Percentiles rank a stretch among this genome's conserved stretches.
Conservation (phyloP, 2,113 vertebrate species). For the Passerina amoena region DNA sequence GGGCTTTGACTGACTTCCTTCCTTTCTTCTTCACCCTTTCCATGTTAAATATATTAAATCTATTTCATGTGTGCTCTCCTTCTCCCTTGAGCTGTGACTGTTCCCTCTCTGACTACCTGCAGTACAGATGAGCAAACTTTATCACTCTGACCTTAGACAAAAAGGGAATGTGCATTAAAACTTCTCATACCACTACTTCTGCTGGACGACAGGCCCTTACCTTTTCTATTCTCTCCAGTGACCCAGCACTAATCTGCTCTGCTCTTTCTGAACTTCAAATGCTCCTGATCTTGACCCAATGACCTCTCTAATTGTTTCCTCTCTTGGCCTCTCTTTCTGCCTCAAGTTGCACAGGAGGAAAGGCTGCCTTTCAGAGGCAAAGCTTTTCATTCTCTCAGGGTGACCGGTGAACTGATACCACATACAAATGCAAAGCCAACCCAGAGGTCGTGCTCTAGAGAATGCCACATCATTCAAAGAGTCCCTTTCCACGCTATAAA, state of each 20-base stretch:
- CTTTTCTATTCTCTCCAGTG: not conserved
- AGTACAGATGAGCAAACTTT: not conserved
- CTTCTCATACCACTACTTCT: not conserved
- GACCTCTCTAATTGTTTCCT: not conserved
- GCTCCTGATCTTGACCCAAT: constrained; percentile 36
- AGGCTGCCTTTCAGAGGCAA: not conserved
- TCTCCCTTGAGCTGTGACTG: not conserved
- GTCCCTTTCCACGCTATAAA: not conserved
- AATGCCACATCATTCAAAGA: not conserved
- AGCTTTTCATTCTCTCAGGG: not conserved
- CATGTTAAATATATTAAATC: not conserved
- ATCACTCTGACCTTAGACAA: not conserved
- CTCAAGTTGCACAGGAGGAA: not conserved
- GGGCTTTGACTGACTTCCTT: no score
- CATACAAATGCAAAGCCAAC: not conserved
- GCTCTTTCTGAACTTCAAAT: constrained; percentile 14
- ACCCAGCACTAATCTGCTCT: constrained; percentile 35
- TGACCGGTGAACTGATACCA: not conserved
- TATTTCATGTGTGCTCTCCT: not conserved
- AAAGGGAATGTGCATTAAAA: not conserved
- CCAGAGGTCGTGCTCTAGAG: not conserved
- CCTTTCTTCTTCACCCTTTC: not conserved
- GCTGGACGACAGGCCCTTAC: not conserved
- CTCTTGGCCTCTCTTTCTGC: not conserved
- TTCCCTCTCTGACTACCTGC: not conserved